phyloP scores from a whole-genome alignment of 1,140 invertebrate species.

The Acyrthosiphon pisum region DNA sequence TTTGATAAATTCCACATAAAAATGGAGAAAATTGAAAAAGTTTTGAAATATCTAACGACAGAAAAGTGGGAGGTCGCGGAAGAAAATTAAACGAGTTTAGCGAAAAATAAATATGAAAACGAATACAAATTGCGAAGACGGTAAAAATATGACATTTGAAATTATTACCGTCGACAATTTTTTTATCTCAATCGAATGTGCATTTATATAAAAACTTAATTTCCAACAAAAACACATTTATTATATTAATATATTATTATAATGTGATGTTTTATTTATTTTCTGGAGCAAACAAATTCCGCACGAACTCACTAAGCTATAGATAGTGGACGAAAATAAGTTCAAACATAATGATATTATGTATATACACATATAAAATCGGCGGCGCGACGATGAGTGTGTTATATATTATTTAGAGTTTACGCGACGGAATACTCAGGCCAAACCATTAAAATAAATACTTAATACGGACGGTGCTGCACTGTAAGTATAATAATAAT shows the following conservation, averaged over 20 bases:
- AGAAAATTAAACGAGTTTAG: slow-evolving; percentile 25
- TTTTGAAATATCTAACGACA: slow-evolving; percentile 9
- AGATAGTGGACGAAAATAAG: neutral
- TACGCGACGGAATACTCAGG: neutral
- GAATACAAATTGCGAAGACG: too few species aligned
- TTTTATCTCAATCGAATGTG: neutral
- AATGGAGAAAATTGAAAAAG: slow-evolving; percentile 33
- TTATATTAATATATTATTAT: neutral
- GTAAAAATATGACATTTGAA: slow-evolving; percentile 35
- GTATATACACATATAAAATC: neutral
- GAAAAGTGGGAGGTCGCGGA: neutral
- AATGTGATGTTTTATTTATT: neutral
- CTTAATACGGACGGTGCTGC: neutral
- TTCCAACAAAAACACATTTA: neutral
- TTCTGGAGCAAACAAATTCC: neutral
- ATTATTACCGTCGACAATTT: slow-evolving; percentile 1
- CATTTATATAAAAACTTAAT: neutral
- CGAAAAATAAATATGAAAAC: neutral
- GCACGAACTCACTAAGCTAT: neutral
- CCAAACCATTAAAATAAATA: neutral
- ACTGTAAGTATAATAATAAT: neutral
- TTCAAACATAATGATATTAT: neutral
- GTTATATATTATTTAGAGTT: neutral
- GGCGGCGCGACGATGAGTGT: neutral
- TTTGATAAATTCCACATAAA: slow-evolving; percentile 20